Conservation (phyloP, 2,888 invertebrate species). For the Agrilus cyanescens region DNA sequence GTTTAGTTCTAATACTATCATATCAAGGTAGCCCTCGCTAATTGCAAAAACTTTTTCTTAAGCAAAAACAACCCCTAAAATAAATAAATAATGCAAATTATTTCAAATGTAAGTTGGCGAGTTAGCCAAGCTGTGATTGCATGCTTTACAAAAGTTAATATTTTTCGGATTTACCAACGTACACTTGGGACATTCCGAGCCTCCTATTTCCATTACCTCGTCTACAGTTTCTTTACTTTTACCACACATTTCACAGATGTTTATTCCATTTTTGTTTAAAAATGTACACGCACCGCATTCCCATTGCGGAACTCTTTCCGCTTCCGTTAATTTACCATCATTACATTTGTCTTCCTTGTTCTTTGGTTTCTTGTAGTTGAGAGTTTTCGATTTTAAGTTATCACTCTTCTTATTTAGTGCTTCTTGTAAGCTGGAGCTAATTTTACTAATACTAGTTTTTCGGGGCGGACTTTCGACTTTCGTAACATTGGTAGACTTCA, state of each 20-base stretch:
- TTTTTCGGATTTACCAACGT: constrained; percentile 62
- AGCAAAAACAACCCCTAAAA: too few species aligned
- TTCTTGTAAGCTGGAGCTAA: not conserved
- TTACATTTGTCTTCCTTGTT: constrained; percentile 3
- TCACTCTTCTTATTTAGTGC: not conserved
- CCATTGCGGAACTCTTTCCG: constrained; percentile 40
- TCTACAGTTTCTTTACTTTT: constrained; percentile 34
- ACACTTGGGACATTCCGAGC: constrained; percentile 61
- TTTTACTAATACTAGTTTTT: not conserved
- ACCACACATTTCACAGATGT: constrained; percentile 66
- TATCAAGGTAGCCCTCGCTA: too few species aligned
- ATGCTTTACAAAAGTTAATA: constrained; percentile 54
- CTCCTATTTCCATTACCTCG: constrained; percentile 50
- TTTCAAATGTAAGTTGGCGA: constrained; percentile 63
- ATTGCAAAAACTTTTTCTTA: too few species aligned
- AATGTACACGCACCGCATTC: constrained; percentile 62
- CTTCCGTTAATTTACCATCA: constrained; percentile 1
- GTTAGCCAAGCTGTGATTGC: constrained; percentile 53
- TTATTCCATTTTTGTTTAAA: constrained; percentile 41
- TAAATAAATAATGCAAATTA: too few species aligned
- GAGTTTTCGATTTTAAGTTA: constrained; percentile 1
- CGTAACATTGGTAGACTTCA: constrained; percentile 15
- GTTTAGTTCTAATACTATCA: too few species aligned
- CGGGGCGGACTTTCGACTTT: not conserved
- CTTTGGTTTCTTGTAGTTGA: constrained; percentile 3